Conservation (phyloP, 2,888 invertebrate genomes). For the Oasisia sp. region DNA sequence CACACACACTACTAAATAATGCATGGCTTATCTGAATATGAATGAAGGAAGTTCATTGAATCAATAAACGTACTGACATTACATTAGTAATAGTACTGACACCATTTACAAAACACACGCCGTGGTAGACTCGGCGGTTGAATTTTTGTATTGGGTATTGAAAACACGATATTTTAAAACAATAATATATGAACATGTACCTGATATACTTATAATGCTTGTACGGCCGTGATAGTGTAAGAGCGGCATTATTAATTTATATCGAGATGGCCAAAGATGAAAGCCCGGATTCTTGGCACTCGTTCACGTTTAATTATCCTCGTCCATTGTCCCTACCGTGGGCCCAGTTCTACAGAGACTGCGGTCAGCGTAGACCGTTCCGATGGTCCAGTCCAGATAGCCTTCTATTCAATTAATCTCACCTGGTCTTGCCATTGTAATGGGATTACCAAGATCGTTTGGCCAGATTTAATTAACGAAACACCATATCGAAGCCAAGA, state of each 20-base stretch:
- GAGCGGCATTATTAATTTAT: not conserved
- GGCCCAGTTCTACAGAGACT: not conserved
- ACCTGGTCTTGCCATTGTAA: not conserved
- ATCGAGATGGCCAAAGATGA: not conserved
- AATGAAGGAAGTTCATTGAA: not conserved
- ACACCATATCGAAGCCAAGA: not conserved
- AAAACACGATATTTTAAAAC: not conserved
- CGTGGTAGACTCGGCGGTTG: not conserved
- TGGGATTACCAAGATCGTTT: not conserved
- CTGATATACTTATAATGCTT: not conserved
- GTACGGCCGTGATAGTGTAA: not conserved
- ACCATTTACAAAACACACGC: not conserved
- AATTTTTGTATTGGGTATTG: not conserved
- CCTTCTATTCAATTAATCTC: not conserved
- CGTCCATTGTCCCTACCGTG: not conserved
- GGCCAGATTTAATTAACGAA: not conserved
- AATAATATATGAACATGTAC: not conserved
- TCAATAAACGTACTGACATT: not conserved
- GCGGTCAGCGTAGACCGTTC: not conserved
- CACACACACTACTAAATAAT: not conserved
- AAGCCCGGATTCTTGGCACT: not conserved
- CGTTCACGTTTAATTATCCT: not conserved
- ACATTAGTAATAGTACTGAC: too few species aligned
- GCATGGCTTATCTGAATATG: not conserved
- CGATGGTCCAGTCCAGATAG: not conserved